Evolutionary conservation across 2,797 vertebrate genomes (phyloP), one percentile per base, ranked within the genome.

Genomic region (Sebastes iracundus): DNA sequence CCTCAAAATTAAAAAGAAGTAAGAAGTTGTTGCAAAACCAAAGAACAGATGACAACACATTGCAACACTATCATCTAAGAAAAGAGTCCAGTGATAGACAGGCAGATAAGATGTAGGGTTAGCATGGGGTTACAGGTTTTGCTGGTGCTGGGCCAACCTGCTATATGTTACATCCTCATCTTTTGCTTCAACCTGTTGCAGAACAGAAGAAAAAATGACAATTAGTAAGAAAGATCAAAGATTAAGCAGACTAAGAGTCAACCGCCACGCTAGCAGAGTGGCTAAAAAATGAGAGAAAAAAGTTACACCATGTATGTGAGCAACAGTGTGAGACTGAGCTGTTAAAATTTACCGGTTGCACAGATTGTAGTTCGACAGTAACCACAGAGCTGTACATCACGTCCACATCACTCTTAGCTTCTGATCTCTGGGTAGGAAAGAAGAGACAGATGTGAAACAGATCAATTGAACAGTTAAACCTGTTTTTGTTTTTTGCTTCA

Each of bases 301-400:
- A 10, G 18, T 3, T 7, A 8, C 18, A 52, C 18, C n/a, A 16
- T 20, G 20, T 52, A n/a, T 52, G 52, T 53, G n/a, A 53, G 52
- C 22, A 53, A 53, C 46, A 52, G 20, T n/a, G 20, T n/a, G 18
- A 3, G 4, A 4, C 10, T 11, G 35, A 4, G 35, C 35, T 38
- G 11, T 38, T 12, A 13, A 38, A 32, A 32, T 32, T 52, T 82
- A 80, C 77, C 81, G 0, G 28, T 63, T 46, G 9, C 1, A 1
- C 20, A 16, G 0, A 20, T 35, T 58, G 2, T 11, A 5, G 35
- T 11, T 38, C 11, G 1, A 38, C 35, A 38, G 12, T 13, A 38
- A 63, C 55, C 63, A 88, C 79, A 3, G 81, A 71, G 28, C 59
- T 83, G 76, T 87, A 90, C 0, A 18, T 22, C 11, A 85, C 59